Conservation (phyloP, 2,888 invertebrate genomes). For the Apotomis betuletana region DNA sequence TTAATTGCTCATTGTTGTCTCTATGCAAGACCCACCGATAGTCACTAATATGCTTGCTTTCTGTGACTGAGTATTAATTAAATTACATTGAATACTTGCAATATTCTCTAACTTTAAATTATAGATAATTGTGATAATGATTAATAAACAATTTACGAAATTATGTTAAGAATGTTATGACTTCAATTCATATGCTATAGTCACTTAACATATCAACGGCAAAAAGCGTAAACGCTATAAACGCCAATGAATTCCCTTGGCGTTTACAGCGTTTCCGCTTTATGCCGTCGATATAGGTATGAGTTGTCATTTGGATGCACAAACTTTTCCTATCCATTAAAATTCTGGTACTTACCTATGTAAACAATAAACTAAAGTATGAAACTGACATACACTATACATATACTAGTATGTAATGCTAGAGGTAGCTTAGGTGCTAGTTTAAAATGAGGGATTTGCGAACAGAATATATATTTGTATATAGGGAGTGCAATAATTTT, state of each 20-base stretch:
- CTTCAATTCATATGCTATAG: not conserved
- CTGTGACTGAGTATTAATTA: conserved; percentile 37
- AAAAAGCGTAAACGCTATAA: no score
- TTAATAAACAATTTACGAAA: conserved; percentile 20
- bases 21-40: conserved; percentile 38
- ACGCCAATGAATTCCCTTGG: no score
- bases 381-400: conserved; percentile 10
- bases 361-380: conserved; percentile 31
- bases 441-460: conserved; percentile 26
- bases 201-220: not conserved
- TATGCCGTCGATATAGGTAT: not conserved
- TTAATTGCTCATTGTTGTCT: conserved; percentile 32
- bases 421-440: conserved; percentile 28
- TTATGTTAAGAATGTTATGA: conserved; percentile 7
- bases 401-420: conserved; percentile 27
- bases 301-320: conserved; percentile 18
- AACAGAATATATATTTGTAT: conserved; percentile 36
- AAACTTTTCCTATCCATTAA: conserved; percentile 28
- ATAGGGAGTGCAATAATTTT: conserved; percentile 23
- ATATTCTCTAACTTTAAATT: conserved; percentile 18
- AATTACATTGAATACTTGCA: conserved; percentile 26
- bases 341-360: conserved; percentile 36
- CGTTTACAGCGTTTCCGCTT: no score
- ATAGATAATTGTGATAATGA: conserved; percentile 27
- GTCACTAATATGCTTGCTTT: conserved; percentile 30